These are phyloP conservation scores for Homarus gammarus DNA, from an alignment of 2,888 invertebrate genomes.

Conservation along the genomic window DNA sequence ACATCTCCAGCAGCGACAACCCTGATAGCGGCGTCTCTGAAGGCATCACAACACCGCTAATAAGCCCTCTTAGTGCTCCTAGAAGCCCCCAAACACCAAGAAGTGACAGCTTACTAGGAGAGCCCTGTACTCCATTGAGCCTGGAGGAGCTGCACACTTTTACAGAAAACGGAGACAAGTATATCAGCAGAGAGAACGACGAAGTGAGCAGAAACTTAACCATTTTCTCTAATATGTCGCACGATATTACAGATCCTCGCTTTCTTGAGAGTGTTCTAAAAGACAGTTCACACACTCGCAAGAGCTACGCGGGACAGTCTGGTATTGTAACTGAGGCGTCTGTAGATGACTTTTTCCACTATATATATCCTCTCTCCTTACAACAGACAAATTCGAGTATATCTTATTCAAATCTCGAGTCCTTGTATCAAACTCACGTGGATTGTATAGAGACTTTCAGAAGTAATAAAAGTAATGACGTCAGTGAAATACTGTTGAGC, in stretches of 20 bases:
- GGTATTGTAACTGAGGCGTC: conserved; percentile 14
- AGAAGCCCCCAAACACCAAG: conserved; percentile 62
- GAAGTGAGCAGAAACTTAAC: conserved; percentile 4
- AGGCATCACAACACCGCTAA: conserved; percentile 66
- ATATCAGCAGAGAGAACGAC: conserved; percentile 48
- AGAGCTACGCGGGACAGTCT: not conserved
- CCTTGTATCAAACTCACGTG: not conserved
- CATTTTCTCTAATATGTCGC: conserved; percentile 31
- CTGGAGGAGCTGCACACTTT: conserved; percentile 57
- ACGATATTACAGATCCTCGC: conserved; percentile 55
- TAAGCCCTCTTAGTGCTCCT: conserved; percentile 70
- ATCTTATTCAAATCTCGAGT: conserved; percentile 24
- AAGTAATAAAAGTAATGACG: conserved; percentile 20
- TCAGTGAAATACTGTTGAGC: conserved; percentile 60
- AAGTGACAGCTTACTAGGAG: conserved; percentile 66
- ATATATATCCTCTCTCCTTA: not conserved
- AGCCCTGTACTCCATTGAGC: conserved; percentile 60
- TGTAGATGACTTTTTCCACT: conserved; percentile 36
- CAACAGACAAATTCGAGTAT: conserved; percentile 46
- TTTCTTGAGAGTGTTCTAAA: conserved; percentile 40
- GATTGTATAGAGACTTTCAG: not conserved
- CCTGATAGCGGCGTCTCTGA: conserved; percentile 72
- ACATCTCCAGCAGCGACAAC: conserved; percentile 66
- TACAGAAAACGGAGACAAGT: conserved; percentile 30
- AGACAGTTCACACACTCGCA: not conserved